These are phyloP conservation scores for Macrotrachela quadricornifera DNA, from an alignment of 1,140 invertebrate genomes.

Conservation along the genomic window DNA sequence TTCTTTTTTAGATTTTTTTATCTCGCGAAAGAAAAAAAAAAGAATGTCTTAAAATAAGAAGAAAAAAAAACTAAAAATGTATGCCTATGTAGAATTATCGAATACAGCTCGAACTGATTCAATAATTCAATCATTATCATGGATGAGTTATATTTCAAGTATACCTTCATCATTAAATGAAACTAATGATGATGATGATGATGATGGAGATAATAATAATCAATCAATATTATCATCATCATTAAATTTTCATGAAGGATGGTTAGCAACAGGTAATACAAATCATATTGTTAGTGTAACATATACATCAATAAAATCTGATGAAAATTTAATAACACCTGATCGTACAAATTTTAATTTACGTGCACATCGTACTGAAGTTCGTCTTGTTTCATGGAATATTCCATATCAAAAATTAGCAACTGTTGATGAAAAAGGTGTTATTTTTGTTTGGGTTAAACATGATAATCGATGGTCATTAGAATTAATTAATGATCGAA, in stretches of 20 bases:
- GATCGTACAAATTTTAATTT: slow-evolving; percentile 82
- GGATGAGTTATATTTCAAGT: slow-evolving; percentile 53
- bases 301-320: slow-evolving; percentile 48
- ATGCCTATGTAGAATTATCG: too few relatives aligned
- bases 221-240: too few relatives aligned
- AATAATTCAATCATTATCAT: slow-evolving; percentile 73
- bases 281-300: slow-evolving; percentile 82
- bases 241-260: slow-evolving; percentile 60
- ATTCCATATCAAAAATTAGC: slow-evolving; percentile 92
- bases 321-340: slow-evolving; percentile 31
- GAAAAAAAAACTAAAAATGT: too few relatives aligned
- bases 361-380: slow-evolving; percentile 78
- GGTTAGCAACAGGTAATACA: slow-evolving; percentile 80
- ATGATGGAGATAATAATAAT: too few relatives aligned
- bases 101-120: slow-evolving; percentile 47
- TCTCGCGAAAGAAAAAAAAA: too few relatives aligned
- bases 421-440: slow-evolving; percentile 84
- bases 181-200: too few relatives aligned
- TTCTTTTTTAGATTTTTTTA: too few relatives aligned
- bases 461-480: slow-evolving; percentile 96
- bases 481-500: slow-evolving; percentile 90
- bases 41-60: too few relatives aligned
- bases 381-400: slow-evolving; percentile 86
- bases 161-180: too few relatives aligned
- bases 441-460: slow-evolving; percentile 98